Base-by-base conservation (phyloP, 2,888 invertebrate species). In the Leucozona laternaria region DNA sequence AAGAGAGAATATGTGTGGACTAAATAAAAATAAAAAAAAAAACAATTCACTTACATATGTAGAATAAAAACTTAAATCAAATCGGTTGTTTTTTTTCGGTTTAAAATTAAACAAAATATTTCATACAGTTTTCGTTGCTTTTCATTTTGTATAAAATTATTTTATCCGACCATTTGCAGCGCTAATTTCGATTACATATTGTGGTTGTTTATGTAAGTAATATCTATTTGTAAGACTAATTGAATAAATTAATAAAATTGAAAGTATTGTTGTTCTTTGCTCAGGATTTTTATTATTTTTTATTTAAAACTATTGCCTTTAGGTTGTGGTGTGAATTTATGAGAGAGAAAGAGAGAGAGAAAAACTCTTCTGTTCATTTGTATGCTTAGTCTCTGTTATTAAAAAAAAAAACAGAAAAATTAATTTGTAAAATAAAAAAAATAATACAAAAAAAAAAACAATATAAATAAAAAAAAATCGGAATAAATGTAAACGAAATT, bases 311-410 rank as follows among this genome's bases (percentile, higher is more conserved):
- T 79, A 84, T 75, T 68, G 79, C 68, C 25, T 68, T 53, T 66
- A 81, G 89, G 88, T 90, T 90, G 88, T 87, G 66, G 82, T 88
- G 34, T 62, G 89, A 89, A 88, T 89, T 88, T 88, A 90, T 90
- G 90, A 88, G 88, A 88, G 82, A 85, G 10, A 20, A 11, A 20
- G 1, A 15, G 89, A 88, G 82, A 81, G 17, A 17, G n/a, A 45
- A 17, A 20, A 64, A 66, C 34, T 7, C 20, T 79, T 58, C 66
- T 50, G n/a, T 37, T 71, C 79, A 78, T 85, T 88, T 83, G 84
- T 84, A 87, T 84, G 82, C 64, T 87, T 77, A 57, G 57, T 79
- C 79, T 82, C 79, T 82, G 60, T 72, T 68, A 79, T 66, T 78
- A 72, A 72, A 62, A 34, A 62, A 34, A 28, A 13, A 60, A 40